Conservation (phyloP, 92 coral and sea anemone genomes). For the Pocillopora meandrina region DNA sequence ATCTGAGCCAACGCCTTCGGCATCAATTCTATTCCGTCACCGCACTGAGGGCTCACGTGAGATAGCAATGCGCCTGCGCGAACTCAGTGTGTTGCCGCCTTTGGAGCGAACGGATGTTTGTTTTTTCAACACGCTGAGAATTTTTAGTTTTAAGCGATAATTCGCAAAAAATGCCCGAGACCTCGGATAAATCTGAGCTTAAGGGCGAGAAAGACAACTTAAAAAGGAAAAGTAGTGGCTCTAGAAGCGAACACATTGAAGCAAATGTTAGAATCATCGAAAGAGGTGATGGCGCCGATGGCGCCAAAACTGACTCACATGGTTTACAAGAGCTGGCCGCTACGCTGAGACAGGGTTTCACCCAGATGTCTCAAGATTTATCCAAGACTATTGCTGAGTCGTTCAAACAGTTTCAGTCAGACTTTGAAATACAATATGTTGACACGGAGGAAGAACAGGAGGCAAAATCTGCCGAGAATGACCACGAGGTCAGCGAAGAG, state of each 20-base stretch:
- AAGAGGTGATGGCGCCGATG: background rate
- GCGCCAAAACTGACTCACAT: constrained; percentile 41
- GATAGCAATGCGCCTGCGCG: too few relatives aligned
- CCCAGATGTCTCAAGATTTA: constrained; percentile 25
- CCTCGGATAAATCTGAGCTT: too few relatives aligned
- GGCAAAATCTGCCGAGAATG: too few relatives aligned
- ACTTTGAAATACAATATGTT: too few relatives aligned
- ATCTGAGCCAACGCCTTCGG: constrained; percentile 29
- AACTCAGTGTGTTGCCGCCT: too few relatives aligned
- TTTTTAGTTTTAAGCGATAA: background rate
- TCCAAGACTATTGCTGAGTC: constrained; percentile 19
- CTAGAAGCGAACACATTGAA: too few relatives aligned
- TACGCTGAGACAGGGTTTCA: constrained; percentile 17
- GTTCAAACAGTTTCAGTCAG: constrained; percentile 19
- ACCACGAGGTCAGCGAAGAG: constrained; percentile 5
- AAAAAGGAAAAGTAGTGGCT: too few relatives aligned
- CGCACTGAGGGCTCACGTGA: too few relatives aligned
- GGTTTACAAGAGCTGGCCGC: constrained; percentile 19
- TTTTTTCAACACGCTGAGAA: too few relatives aligned
- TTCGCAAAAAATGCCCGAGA: constrained; percentile 14
- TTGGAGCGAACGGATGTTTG: too few relatives aligned
- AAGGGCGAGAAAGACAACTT: too few relatives aligned
- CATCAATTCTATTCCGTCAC: background rate
- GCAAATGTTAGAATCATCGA: constrained; percentile 14
- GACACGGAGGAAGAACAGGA: too few relatives aligned